These are phyloP conservation scores for Laterallus jamaicensis DNA, from an alignment of 2,113 vertebrate species.

Conservation along the genomic window DNA sequence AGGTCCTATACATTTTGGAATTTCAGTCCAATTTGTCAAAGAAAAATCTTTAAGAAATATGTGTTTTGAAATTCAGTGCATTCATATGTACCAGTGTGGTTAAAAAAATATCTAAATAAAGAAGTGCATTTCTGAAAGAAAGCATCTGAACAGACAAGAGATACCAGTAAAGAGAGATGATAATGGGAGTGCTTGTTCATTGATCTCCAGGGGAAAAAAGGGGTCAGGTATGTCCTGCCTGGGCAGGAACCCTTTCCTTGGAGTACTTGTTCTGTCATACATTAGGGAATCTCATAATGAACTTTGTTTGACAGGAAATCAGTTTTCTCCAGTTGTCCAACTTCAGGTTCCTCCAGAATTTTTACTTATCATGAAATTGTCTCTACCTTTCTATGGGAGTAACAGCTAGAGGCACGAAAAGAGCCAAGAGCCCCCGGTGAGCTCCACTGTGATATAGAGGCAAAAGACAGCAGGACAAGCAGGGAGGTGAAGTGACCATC, in stretches of 20 bases:
- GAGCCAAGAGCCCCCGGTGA: not conserved
- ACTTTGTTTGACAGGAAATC: accelerated
- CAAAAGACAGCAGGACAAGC: accelerated
- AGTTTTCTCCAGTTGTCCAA: not conserved
- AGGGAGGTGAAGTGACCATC: not conserved
- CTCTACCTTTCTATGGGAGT: not conserved
- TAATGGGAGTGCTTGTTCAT: not conserved
- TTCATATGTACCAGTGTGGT: not conserved
- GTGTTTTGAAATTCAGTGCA: not conserved
- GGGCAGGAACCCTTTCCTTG: not conserved
- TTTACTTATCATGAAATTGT: not conserved
- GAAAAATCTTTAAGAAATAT: not conserved
- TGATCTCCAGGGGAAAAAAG: not conserved
- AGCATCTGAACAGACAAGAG: not conserved
- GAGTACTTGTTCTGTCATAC: not conserved
- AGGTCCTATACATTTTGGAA: not conserved
- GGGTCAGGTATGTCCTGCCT: not conserved
- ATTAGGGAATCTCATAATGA: not conserved
- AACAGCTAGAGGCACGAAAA: not conserved
- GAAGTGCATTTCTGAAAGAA: not conserved
- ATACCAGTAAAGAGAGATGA: not conserved
- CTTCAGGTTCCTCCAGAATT: not conserved
- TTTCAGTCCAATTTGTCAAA: not conserved
- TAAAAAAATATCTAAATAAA: not conserved
- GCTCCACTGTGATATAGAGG: accelerated